These are phyloP conservation scores for Gila robusta DNA, from an alignment of 2,797 vertebrate genomes.

Conservation along the genomic window DNA sequence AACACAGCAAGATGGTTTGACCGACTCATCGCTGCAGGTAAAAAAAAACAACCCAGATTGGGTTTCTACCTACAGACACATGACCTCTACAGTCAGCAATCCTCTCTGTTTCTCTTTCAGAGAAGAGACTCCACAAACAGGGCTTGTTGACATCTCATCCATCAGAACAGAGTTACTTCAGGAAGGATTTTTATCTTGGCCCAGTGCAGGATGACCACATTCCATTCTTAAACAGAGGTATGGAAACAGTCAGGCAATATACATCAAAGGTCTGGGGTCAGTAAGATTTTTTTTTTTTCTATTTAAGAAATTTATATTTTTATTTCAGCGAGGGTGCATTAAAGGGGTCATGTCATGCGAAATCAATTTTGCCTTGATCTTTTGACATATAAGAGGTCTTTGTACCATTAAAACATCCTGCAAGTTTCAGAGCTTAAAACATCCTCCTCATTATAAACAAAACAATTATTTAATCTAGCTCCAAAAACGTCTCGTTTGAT, in stretches of 20 bases:
- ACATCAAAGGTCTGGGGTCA: background rate
- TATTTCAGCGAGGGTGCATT: background rate
- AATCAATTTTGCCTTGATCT: background rate
- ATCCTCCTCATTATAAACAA: no score
- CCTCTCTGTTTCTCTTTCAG: slow-evolving; percentile 67
- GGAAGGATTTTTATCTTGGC: slow-evolving; percentile 80
- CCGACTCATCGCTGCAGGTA: slow-evolving; percentile 86
- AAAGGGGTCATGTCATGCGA: background rate
- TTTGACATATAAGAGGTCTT: background rate
- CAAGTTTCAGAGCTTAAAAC: no score
- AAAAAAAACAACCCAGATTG: background rate
- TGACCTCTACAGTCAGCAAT: background rate
- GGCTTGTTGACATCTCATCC: slow-evolving; percentile 84
- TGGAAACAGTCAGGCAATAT: slow-evolving; percentile 10
- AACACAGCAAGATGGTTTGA: slow-evolving; percentile 89
- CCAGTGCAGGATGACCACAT: slow-evolving; percentile 90
- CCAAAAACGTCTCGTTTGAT: no score
- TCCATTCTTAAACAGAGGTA: slow-evolving; percentile 88
- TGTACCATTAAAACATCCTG: no score
- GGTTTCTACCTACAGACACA: no score
- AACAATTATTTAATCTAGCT: background rate
- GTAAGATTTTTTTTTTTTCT: background rate
- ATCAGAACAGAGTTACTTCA: slow-evolving; percentile 84
- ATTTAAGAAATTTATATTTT: background rate
- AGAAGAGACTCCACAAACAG: slow-evolving; percentile 86